Evolutionary conservation across 2,888 invertebrate species (phyloP).

Genomic region (Diaperis boleti): DNA sequence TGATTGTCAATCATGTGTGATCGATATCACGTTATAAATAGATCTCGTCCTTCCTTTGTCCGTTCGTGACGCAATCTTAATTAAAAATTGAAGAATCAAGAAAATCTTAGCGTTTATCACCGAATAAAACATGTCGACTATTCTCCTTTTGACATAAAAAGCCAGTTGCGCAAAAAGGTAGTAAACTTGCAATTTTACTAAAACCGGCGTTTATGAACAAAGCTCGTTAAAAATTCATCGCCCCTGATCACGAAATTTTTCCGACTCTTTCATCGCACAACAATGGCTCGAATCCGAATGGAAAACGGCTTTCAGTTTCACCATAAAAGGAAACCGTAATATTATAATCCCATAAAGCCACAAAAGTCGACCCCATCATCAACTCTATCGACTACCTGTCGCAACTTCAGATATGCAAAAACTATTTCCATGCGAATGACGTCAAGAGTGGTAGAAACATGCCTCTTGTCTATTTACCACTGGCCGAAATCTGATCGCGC

Average conservation of each 20-base stretch:
- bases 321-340: constrained; percentile 39
- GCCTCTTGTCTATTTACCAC: constrained; percentile 38
- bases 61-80: constrained; percentile 27
- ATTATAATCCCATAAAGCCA: constrained; percentile 33
- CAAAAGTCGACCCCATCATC: constrained; percentile 33
- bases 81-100: constrained; percentile 22
- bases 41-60: constrained; percentile 18
- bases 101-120: constrained; percentile 18
- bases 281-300: constrained; percentile 32
- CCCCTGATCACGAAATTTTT: constrained; percentile 29
- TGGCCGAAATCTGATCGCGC: constrained; percentile 35
- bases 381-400: constrained; percentile 41
- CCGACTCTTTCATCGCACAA: constrained; percentile 15
- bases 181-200: constrained; percentile 15
- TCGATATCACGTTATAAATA: constrained; percentile 23
- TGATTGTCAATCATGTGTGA: constrained; percentile 22
- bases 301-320: constrained; percentile 33
- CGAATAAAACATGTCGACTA: constrained; percentile 2
- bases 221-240: constrained; percentile 33
- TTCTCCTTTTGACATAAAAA: constrained; percentile 9
- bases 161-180: constrained; percentile 9
- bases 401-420: constrained; percentile 29
- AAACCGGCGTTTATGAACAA: constrained; percentile 14
- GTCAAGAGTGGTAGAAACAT: constrained; percentile 39
- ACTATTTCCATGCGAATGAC: constrained; percentile 39